Base-by-base conservation (phyloP, 2,797 vertebrate species). In the Acanthurus tractus region DNA sequence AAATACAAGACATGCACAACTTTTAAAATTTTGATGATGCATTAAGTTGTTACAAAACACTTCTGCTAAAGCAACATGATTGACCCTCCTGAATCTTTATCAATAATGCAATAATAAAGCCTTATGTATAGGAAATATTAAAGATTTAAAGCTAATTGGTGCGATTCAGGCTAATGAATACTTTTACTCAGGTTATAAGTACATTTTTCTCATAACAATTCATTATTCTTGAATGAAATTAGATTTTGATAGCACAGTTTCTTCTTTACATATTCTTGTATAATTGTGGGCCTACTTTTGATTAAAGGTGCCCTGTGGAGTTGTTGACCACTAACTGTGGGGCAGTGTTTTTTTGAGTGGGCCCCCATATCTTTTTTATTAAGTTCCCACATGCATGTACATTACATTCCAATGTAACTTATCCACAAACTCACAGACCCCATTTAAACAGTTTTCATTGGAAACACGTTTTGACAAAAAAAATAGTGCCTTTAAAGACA, bases 361-460 rank as follows among this genome's bases (percentile, higher is more conserved):
- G 12, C 36, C 18, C 34, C 13, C 1, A 0, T 64, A 14, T 63
- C 15, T 0, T 14, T 10, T 38, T 1, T 1, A 15, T 34, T 3
- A 45, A 0, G 9, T 11, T 13, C 25, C 6, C 1, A 20, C 44
- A 8, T 25, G 14, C 44, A 46, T 62, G 42, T 20, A 12, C 29
- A 44, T 0, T 0, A n/a, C 12, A 20, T 40, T n/a, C n/a, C 6
- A 38, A 9, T 50, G 29, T n/a, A n/a, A 29, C 5, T 6, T 15
- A 36, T 36, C 18, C 25, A 50, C 4, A 42, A 63, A 55, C 25
- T 3, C 20, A 45, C 36, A 22, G 46, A 73, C 42, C 65, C 36
- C 29, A 63, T 3, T 25, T 34, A 22, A 61, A 40, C 2, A 29
- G 11, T 54, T 73, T 73, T 38, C 9, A 17, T 25, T 74, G 59